Conservation (phyloP, 1,140 invertebrate species). For the Tenebrio molitor region DNA sequence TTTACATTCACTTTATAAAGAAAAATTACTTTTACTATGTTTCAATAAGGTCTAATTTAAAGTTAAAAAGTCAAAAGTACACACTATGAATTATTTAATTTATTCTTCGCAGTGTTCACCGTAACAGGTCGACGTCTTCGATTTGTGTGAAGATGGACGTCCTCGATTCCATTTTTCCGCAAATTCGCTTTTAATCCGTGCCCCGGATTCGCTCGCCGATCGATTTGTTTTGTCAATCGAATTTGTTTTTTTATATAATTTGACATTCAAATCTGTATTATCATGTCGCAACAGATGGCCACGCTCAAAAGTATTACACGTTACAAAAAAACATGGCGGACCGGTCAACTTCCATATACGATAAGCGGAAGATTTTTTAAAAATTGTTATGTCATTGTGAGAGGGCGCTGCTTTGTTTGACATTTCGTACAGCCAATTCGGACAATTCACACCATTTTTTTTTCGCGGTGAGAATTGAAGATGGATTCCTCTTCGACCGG, state of each 20-base stretch:
- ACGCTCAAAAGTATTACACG: slow-evolving; percentile 27
- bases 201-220: neutral
- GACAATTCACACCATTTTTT: slow-evolving; percentile 21
- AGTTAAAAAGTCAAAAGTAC: slow-evolving; percentile 38
- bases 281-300: slow-evolving; percentile 20
- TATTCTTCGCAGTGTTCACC: slow-evolving; percentile 3
- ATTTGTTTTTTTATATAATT: slow-evolving; percentile 24
- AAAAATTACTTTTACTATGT: slow-evolving; percentile 60
- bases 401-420: neutral
- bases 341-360: slow-evolving; percentile 15
- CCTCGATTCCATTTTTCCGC: neutral
- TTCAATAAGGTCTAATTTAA: slow-evolving; percentile 43
- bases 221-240: neutral
- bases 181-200: slow-evolving; percentile 5
- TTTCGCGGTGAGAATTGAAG: too few relatives aligned
- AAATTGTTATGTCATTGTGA: slow-evolving; percentile 24
- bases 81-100: slow-evolving; percentile 33
- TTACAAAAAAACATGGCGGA: slow-evolving; percentile 25
- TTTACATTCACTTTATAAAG: slow-evolving; percentile 59
- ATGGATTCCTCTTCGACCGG: too few relatives aligned
- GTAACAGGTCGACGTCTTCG: neutral
- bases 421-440: neutral
- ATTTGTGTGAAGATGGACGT: neutral
- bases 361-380: slow-evolving; percentile 15
- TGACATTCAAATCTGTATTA: slow-evolving; percentile 18